Percentiles rank a stretch among this genome's conserved stretches.
These are phyloP conservation scores for Drosophila melanica DNA, from an alignment of 1,140 invertebrate species.

Conservation along the genomic window DNA sequence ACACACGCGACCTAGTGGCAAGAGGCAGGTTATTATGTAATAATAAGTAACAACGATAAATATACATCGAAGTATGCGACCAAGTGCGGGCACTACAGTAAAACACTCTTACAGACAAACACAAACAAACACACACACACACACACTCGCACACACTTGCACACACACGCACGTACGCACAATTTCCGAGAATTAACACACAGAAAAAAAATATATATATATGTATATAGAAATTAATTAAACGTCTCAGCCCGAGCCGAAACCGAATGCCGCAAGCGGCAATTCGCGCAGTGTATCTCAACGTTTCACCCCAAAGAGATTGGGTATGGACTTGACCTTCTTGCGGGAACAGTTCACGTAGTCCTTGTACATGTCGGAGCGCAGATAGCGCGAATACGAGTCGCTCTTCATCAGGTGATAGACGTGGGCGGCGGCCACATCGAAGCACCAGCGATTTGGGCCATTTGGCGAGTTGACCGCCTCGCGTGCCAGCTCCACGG, in stretches of 20 bases:
- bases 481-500: slow-evolving; percentile 82
- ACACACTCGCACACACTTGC: not conserved
- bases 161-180: too few species aligned
- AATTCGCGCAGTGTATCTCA: slow-evolving; percentile 69
- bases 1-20: slow-evolving; percentile 66
- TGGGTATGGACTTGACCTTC: slow-evolving; percentile 89
- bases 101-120: not conserved
- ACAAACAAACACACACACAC: not conserved
- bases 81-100: not conserved
- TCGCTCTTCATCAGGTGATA: slow-evolving; percentile 99
- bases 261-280: slow-evolving; percentile 48
- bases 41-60: slow-evolving; percentile 62
- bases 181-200: not conserved
- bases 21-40: slow-evolving; percentile 36
- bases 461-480: slow-evolving; percentile 83
- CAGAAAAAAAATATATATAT: not conserved
- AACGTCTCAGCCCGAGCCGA: slow-evolving; percentile 13
- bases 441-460: slow-evolving; percentile 97
- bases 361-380: slow-evolving; percentile 99
- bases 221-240: not conserved
- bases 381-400: slow-evolving; percentile 98
- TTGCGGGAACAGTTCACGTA: slow-evolving; percentile 97
- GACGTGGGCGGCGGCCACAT: slow-evolving; percentile 98
- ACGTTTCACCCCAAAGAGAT: slow-evolving; percentile 83
- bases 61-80: slow-evolving; percentile 27